A percentile compares a stretch with the other conserved stretches of the same genome.
Conservation (phyloP, 1,140 invertebrate genomes). For the Globodera ellingtonae region DNA sequence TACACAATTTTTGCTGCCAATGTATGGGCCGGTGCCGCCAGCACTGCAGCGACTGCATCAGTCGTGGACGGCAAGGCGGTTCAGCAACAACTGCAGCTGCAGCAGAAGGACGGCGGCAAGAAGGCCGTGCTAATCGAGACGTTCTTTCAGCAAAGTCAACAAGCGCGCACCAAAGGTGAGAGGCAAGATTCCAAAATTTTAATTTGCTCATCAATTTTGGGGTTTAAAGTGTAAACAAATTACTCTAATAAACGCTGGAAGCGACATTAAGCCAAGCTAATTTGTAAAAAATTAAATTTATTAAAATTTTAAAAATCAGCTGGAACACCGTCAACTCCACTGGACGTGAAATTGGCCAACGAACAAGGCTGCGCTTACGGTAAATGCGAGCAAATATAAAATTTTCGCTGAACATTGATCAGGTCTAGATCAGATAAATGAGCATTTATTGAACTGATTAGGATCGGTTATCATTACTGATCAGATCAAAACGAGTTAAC, state of each 20-base stretch:
- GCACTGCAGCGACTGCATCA: not conserved
- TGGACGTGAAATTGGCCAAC: conserved; percentile 47
- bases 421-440: no score
- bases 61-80: not conserved
- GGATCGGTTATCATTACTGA: not conserved
- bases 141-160: conserved; percentile 59
- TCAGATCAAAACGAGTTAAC: not conserved
- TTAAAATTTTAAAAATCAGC: conserved; percentile 19
- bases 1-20: conserved; percentile 49
- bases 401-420: no score
- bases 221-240: no score
- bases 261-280: no score
- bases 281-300: no score
- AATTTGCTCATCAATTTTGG: no score
- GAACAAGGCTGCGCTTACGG: not conserved
- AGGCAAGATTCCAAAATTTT: no score
- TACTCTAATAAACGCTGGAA: no score
- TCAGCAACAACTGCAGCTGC: not conserved
- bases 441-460: not conserved
- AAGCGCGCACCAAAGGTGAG: conserved; percentile 54
- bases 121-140: conserved; percentile 34
- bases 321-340: conserved; percentile 57
- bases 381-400: not conserved
- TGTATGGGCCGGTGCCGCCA: conserved; percentile 2
- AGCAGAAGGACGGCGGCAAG: conserved; percentile 34